Evolutionary conservation across 2,888 invertebrate genomes (phyloP).

Genomic region (Microchrysa polita): DNA sequence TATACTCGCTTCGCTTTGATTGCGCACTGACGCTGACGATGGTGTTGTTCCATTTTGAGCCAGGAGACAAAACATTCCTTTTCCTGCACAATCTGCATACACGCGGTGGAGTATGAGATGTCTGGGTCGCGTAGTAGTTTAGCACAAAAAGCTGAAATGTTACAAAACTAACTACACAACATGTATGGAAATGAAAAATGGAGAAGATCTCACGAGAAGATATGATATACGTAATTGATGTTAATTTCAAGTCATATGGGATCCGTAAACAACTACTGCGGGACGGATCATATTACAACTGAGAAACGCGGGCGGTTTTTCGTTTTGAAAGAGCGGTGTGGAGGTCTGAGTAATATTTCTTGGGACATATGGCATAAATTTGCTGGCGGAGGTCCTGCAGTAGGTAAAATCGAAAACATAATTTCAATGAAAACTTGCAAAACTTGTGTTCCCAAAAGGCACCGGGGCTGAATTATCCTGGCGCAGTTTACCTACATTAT

Average conservation of each 20-base stretch:
- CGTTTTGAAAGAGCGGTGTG: no score
- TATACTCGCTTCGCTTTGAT: conserved; percentile 36
- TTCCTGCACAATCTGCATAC: no score
- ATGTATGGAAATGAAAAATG: conserved; percentile 40
- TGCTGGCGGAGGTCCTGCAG: no score
- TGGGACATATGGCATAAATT: no score
- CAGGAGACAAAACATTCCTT: conserved; percentile 40
- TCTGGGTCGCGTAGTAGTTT: conserved; percentile 16
- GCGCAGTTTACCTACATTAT: no score
- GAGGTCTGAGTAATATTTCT: no score
- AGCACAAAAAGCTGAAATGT: conserved; percentile 32
- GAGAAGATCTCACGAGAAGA: conserved; percentile 35
- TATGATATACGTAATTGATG: conserved; percentile 40
- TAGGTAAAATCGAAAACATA: no score
- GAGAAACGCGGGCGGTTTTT: background rate
- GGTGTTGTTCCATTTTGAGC: conserved; percentile 40
- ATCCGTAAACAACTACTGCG: conserved; percentile 18
- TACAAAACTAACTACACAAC: conserved; percentile 25
- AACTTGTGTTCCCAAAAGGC: no score
- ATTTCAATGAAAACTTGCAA: no score
- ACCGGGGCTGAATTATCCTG: no score
- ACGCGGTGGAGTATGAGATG: background rate
- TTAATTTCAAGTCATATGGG: conserved; percentile 37
- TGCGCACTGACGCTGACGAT: background rate
- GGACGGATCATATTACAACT: conserved; percentile 19